A percentile compares a stretch with the other conserved stretches of the same genome.
Evolutionary conservation across 2,888 invertebrate species (phyloP).

Genomic region (Melinopterus prodromus): DNA sequence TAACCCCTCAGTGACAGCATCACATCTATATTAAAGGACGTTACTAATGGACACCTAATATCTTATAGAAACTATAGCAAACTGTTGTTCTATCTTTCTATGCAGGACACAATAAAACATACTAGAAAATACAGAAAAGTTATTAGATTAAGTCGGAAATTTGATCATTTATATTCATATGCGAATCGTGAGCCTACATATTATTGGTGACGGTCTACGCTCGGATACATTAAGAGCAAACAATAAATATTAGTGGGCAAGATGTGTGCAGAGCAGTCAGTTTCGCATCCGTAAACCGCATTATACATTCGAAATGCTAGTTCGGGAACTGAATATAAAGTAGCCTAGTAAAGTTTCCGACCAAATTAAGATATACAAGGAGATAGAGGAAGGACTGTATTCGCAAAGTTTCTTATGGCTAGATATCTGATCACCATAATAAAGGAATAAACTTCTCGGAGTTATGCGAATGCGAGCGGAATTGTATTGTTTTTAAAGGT

Average conservation of each 20-base stretch:
- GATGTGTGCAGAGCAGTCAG: neutral
- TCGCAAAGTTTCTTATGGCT: neutral
- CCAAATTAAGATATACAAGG: neutral
- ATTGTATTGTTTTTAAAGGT: conserved; percentile 4
- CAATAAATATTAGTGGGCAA: neutral
- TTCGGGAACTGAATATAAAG: neutral
- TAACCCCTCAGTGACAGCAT: no score
- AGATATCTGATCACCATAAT: conserved; percentile 4
- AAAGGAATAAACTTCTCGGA: neutral
- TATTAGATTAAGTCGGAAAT: neutral
- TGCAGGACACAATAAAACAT: no score
- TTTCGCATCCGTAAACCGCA: neutral
- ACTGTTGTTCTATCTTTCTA: no score
- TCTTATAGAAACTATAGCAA: no score
- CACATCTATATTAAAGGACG: no score
- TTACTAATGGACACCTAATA: no score
- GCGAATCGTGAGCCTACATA: neutral
- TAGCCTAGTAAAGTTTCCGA: neutral
- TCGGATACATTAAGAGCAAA: neutral
- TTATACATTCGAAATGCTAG: conserved; percentile 4
- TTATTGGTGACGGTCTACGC: neutral
- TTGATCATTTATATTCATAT: neutral
- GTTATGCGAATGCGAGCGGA: conserved; percentile 4
- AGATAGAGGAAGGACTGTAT: neutral
- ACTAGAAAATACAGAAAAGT: neutral